These are phyloP conservation scores for Anagyrus pseudococci DNA, from an alignment of 2,888 invertebrate genomes.

Conservation along the genomic window DNA sequence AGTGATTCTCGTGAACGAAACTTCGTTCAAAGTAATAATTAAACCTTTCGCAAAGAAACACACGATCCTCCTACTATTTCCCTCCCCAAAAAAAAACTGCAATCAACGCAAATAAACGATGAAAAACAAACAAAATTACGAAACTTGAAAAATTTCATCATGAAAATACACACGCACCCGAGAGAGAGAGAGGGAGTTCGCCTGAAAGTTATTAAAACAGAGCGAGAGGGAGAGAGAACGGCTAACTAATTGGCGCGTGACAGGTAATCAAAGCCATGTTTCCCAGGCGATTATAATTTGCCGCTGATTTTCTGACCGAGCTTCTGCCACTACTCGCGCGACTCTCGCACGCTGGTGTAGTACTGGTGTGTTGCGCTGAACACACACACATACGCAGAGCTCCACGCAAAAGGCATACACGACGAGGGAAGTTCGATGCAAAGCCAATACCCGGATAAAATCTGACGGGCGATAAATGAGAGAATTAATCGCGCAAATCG, in stretches of 20 bases:
- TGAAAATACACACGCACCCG: not conserved
- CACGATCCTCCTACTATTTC: no score
- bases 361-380: no score
- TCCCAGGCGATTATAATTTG: constrained; percentile 27
- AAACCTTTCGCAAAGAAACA: no score
- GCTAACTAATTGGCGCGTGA: constrained; percentile 20
- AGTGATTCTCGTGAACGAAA: no score
- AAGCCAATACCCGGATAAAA: constrained; percentile 52
- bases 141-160: not conserved
- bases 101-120: not conserved
- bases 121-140: not conserved
- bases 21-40: no score
- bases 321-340: not conserved
- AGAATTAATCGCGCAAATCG: constrained; percentile 57
- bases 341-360: no score
- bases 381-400: not conserved
- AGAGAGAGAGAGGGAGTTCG: not conserved
- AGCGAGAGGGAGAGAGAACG: no score
- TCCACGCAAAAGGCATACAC: constrained; percentile 16
- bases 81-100: no score
- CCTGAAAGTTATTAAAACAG: not conserved
- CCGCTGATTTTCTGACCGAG: constrained; percentile 11
- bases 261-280: constrained; percentile 37
- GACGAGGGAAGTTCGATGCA: constrained; percentile 41
- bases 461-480: constrained; percentile 54